Conservation (phyloP, 2,888 invertebrate species). For the Lasioglossum figueresi region DNA sequence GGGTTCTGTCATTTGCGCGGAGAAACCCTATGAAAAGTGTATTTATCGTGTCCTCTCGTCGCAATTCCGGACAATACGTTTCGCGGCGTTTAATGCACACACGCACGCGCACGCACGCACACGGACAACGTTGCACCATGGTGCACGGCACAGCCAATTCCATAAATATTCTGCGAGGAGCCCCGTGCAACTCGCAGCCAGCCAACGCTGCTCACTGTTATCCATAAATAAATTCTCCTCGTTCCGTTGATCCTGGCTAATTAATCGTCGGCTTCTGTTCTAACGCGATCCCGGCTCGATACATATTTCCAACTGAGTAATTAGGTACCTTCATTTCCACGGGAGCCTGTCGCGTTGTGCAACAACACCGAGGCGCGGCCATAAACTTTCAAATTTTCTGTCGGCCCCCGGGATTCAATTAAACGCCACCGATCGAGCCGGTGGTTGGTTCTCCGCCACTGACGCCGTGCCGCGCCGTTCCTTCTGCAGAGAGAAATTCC, state of each 20-base stretch:
- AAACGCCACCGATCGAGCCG: neutral
- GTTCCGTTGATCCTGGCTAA: constrained; percentile 20
- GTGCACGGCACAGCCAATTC: neutral
- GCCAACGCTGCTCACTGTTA: neutral
- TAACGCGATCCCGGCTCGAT: constrained; percentile 8
- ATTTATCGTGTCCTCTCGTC: constrained; percentile 5
- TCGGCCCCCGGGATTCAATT: neutral
- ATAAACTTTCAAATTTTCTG: constrained; percentile 1
- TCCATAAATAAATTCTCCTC: constrained; percentile 10
- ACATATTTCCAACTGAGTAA: constrained; percentile 17
- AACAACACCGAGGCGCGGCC: neutral
- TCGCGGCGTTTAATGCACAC: constrained; percentile 3
- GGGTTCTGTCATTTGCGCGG: constrained; percentile 9
- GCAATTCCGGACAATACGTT: constrained; percentile 19
- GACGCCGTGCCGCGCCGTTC: no score
- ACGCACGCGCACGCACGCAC: neutral
- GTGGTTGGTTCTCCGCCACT: neutral
- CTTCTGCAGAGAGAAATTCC: neutral
- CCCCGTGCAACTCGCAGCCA: neutral
- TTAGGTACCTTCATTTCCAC: constrained; percentile 2
- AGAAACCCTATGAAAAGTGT: constrained; percentile 14
- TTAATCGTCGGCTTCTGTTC: constrained; percentile 11
- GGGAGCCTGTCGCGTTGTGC: neutral
- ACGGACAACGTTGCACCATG: neutral
- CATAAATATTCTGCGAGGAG: constrained; percentile 1